Percentiles rank a stretch among this genome's conserved stretches.
Evolutionary conservation across 2,888 invertebrate genomes (phyloP).

Genomic region (Meteorus colon): DNA sequence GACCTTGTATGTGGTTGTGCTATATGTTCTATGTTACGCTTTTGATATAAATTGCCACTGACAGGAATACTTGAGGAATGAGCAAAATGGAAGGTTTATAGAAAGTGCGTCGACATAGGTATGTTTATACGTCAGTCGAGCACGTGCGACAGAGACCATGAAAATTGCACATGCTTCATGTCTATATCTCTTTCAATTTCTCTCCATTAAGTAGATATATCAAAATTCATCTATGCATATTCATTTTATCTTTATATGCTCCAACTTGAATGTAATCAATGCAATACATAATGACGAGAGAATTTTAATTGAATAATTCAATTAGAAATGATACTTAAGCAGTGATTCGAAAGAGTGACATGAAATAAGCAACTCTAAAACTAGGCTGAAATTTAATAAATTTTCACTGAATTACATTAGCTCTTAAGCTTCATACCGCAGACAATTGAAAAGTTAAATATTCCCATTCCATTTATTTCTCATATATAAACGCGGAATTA

Average conservation of each 20-base stretch:
- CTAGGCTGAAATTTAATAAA: too few species aligned
- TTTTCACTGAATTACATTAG: too few species aligned
- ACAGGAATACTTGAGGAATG: conserved; percentile 15
- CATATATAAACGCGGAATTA: too few species aligned
- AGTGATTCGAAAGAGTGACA: too few species aligned
- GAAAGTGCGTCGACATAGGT: conserved; percentile 40
- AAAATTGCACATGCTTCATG: conserved; percentile 22
- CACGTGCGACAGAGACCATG: conserved; percentile 39
- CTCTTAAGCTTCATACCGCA: too few species aligned
- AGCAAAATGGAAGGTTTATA: conserved; percentile 37
- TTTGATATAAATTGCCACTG: not conserved
- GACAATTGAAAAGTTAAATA: too few species aligned
- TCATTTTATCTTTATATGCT: too few species aligned
- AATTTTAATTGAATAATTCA: not conserved
- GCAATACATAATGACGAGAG: too few species aligned
- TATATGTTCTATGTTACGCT: not conserved
- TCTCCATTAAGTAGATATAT: not conserved
- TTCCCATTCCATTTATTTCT: too few species aligned
- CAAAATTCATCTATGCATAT: not conserved
- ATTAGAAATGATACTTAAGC: not conserved
- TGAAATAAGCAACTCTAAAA: too few species aligned
- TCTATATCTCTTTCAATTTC: not conserved
- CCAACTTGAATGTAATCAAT: too few species aligned
- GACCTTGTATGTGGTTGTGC: conserved; percentile 14
- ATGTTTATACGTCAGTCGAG: conserved; percentile 1